Percentiles rank a stretch among this genome's conserved stretches.
Evolutionary conservation across 2,113 vertebrate genomes (phyloP).

Genomic region (Aphelocoma coerulescens): DNA sequence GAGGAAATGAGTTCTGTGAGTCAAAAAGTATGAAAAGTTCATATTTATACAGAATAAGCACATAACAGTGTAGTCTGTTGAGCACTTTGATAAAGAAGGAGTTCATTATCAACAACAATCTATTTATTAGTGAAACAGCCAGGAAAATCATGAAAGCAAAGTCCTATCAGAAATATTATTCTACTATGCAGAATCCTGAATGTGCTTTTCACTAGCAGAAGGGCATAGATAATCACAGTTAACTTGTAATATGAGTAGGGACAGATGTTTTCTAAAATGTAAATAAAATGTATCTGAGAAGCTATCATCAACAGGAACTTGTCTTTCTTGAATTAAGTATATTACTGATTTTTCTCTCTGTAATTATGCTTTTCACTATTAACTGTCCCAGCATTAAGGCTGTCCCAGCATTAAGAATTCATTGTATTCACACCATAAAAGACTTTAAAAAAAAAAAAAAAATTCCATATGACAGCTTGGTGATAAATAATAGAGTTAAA

Average conservation of each 20-base stretch:
- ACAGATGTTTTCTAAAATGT: constrained; percentile 33
- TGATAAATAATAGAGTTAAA: neutral
- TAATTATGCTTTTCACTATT: neutral
- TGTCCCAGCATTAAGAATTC: neutral
- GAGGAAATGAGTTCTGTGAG: neutral
- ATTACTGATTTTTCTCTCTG: neutral
- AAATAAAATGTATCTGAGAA: constrained; percentile 7
- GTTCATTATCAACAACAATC: neutral
- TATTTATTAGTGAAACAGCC: neutral
- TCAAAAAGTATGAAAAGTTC: neutral
- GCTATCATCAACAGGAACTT: neutral
- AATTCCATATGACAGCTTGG: neutral
- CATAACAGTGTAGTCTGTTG: neutral
- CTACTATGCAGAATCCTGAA: neutral
- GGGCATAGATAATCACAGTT: neutral
- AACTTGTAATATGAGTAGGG: neutral
- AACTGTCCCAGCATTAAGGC: neutral
- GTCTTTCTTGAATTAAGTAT: neutral
- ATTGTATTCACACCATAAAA: neutral
- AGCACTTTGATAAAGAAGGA: neutral
- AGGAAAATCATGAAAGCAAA: neutral
- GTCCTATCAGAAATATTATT: neutral
- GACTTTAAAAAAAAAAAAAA: neutral
- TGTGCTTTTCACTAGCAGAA: neutral
- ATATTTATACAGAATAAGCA: neutral